phyloP scores from a whole-genome alignment of 2,113 vertebrate genomes.

The Centrocercus urophasianus region DNA sequence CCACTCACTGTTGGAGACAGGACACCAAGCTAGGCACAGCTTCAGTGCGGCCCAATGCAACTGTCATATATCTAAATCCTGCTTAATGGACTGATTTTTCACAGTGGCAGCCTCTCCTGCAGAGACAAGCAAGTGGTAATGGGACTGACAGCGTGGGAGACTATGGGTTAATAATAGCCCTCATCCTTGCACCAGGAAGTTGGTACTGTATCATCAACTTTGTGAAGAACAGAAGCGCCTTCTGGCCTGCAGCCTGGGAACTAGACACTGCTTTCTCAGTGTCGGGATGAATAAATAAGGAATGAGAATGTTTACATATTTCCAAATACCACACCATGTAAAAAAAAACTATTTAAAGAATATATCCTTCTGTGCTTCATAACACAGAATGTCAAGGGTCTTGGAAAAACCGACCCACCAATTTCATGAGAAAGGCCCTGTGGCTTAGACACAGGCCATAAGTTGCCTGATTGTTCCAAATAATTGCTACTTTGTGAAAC shows the following conservation, averaged over 20 bases:
- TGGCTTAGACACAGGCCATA: conserved; percentile 73
- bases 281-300: conserved; percentile 30
- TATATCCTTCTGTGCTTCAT: conserved; percentile 28
- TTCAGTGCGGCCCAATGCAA: not conserved
- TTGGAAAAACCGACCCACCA: conserved; percentile 63
- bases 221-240: not conserved
- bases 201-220: not conserved
- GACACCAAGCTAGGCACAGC: not conserved
- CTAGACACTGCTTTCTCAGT: conserved; percentile 35
- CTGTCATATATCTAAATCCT: not conserved
- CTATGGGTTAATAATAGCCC: not conserved
- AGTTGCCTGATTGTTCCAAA: conserved; percentile 67
- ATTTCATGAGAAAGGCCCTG: conserved; percentile 73
- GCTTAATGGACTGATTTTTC: not conserved
- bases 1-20: not conserved
- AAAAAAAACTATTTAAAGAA: conserved; percentile 55
- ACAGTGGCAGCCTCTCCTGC: not conserved
- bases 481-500: conserved; percentile 83
- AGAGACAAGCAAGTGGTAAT: not conserved
- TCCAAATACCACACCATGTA: conserved; percentile 15
- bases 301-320: conserved; percentile 56
- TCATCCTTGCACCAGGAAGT: not conserved
- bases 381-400: conserved; percentile 57
- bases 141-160: not conserved
- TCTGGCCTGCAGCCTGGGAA: conserved; percentile 54